Conservation (phyloP, 1,140 invertebrate genomes). For the Nasonia vitripennis region DNA sequence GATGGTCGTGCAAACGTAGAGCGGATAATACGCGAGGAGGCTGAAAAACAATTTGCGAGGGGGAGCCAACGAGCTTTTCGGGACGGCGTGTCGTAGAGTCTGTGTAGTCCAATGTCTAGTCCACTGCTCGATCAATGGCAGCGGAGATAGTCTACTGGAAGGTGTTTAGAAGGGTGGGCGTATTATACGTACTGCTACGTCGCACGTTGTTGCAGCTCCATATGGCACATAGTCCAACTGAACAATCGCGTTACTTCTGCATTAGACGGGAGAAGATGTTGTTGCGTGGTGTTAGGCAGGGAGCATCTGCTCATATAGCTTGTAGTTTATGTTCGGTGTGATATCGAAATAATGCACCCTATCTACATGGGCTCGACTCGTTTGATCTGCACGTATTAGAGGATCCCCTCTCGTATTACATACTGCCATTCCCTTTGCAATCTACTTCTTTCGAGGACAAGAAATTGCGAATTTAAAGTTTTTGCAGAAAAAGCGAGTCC, state of each 20-base stretch:
- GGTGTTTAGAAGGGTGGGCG: not conserved
- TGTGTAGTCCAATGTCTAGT: not conserved
- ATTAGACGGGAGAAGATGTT: conserved; percentile 13
- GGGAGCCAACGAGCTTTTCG: conserved; percentile 11
- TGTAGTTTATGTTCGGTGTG: not conserved
- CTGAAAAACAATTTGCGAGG: conserved; percentile 23
- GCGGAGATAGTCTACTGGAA: not conserved
- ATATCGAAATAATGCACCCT: not conserved
- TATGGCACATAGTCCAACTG: conserved; percentile 8
- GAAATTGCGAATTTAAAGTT: too few species aligned
- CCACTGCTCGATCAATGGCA: conserved; percentile 6
- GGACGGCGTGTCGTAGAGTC: not conserved
- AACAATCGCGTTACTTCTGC: conserved; percentile 39
- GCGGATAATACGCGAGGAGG: conserved; percentile 2
- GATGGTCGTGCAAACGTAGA: not conserved
- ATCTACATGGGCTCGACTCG: not conserved
- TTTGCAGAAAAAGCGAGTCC: too few species aligned
- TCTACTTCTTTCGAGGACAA: too few species aligned
- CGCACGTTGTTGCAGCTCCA: not conserved
- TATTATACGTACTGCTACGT: not conserved
- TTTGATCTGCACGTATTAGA: not conserved
- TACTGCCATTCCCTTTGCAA: not conserved
- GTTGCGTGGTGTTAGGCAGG: not conserved
- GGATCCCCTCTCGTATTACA: not conserved
- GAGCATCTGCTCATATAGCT: too few species aligned